Conservation (phyloP, 2,888 invertebrate species). For the Dichetophora obliterata region DNA sequence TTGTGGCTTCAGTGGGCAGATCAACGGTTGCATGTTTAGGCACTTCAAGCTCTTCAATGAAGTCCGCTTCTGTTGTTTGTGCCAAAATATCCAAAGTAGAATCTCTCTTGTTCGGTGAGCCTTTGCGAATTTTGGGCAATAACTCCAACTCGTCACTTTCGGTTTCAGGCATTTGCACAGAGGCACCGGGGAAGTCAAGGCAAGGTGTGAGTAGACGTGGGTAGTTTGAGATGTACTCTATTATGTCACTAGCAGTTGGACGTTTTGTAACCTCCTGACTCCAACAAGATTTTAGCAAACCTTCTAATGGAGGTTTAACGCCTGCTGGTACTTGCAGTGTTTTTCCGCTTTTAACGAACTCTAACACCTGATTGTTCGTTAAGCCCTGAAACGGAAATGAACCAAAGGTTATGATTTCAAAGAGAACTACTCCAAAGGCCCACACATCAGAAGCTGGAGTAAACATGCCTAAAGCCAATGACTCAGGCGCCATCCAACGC, state of each 20-base stretch:
- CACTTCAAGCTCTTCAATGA: conserved; percentile 37
- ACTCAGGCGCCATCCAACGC: conserved; percentile 95
- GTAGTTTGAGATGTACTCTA: conserved; percentile 83
- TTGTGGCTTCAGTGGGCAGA: conserved; percentile 23
- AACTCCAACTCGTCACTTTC: conserved; percentile 62
- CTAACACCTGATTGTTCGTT: conserved; percentile 86
- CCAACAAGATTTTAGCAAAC: conserved; percentile 87
- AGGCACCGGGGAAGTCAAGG: conserved; percentile 81
- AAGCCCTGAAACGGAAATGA: conserved; percentile 91
- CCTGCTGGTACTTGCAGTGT: conserved; percentile 82
- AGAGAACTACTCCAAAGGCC: conserved; percentile 90
- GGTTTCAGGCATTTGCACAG: conserved; percentile 80
- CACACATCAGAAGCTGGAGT: conserved; percentile 90
- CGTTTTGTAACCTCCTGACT: conserved; percentile 77
- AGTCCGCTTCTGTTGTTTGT: conserved; percentile 30
- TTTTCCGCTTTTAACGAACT: conserved; percentile 82
- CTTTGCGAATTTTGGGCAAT: conserved; percentile 55
- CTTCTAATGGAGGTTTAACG: conserved; percentile 84
- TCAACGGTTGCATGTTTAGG: conserved; percentile 32
- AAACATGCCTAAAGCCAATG: conserved; percentile 84
- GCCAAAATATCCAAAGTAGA: conserved; percentile 49
- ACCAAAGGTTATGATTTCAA: conserved; percentile 91
- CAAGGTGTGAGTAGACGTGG: conserved; percentile 84
- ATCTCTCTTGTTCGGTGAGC: conserved; percentile 47
- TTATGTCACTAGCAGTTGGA: conserved; percentile 83